phyloP scores from a whole-genome alignment of 1,140 invertebrate species.

The Drosophila mojavensis region DNA sequence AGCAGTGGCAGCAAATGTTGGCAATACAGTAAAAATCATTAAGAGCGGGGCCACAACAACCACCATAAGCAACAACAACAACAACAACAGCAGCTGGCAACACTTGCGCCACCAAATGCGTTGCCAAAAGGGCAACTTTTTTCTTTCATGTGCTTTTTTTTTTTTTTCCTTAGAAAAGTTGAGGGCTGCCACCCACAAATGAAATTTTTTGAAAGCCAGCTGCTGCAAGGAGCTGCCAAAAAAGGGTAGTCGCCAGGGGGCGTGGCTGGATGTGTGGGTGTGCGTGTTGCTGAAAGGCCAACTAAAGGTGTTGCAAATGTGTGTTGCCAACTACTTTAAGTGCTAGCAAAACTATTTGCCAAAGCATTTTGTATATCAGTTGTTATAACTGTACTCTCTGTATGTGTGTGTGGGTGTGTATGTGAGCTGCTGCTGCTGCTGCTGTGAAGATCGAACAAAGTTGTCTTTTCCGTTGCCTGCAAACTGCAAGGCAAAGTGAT shows the following conservation, averaged over 20 bases:
- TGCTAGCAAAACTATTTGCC: slow-evolving; percentile 69
- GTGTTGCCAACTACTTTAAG: slow-evolving; percentile 72
- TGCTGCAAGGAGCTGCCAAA: slow-evolving; percentile 18
- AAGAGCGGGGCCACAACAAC: slow-evolving; percentile 24
- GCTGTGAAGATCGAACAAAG: slow-evolving; percentile 70
- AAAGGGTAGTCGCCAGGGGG: neutral
- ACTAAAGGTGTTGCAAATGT: slow-evolving; percentile 77
- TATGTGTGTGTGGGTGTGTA: slow-evolving; percentile 35
- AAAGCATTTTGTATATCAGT: slow-evolving; percentile 52
- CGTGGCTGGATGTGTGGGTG: neutral
- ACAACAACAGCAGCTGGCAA: slow-evolving; percentile 29
- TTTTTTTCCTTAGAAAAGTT: slow-evolving; percentile 38
- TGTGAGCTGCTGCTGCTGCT: neutral
- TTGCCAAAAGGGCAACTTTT: slow-evolving; percentile 31
- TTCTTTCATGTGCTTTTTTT: slow-evolving; percentile 13
- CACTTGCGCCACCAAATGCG: slow-evolving; percentile 39
- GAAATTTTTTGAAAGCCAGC: slow-evolving; percentile 45
- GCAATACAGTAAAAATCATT: slow-evolving; percentile 25
- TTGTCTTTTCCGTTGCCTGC: slow-evolving; percentile 39
- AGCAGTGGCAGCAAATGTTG: slow-evolving; percentile 23
- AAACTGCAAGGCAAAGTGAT: slow-evolving; percentile 62
- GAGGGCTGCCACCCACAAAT: slow-evolving; percentile 40
- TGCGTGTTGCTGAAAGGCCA: slow-evolving; percentile 62
- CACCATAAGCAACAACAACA: slow-evolving; percentile 25
- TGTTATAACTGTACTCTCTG: neutral